Evolutionary conservation across 2,888 invertebrate genomes (phyloP).

Genomic region (Agriotes lineatus): DNA sequence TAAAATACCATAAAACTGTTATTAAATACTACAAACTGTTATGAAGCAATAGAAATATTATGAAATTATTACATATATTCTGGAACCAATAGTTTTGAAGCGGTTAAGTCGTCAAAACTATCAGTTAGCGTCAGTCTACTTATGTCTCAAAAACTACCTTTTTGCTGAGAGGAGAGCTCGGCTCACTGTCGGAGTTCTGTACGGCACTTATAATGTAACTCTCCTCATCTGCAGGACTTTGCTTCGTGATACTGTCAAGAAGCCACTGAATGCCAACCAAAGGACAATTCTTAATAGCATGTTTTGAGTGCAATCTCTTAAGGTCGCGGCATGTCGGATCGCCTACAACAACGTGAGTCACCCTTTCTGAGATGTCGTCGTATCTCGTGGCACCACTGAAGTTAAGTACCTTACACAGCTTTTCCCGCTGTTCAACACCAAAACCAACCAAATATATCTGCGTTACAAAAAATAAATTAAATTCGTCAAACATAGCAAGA

Average conservation of each 20-base stretch:
- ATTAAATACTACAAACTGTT: too few relatives aligned
- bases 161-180: slow-evolving; percentile 72
- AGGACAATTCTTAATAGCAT: slow-evolving; percentile 55
- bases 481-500: not conserved
- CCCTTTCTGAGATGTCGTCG: slow-evolving; percentile 79
- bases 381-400: slow-evolving; percentile 87
- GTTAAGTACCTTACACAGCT: slow-evolving; percentile 77
- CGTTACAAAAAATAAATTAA: slow-evolving; percentile 10
- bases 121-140: too few relatives aligned
- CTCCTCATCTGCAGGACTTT: slow-evolving; percentile 72
- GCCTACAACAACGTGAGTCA: slow-evolving; percentile 86
- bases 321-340: slow-evolving; percentile 69
- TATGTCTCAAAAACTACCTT: slow-evolving; percentile 61
- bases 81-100: too few relatives aligned
- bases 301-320: slow-evolving; percentile 56
- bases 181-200: slow-evolving; percentile 44
- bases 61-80: too few relatives aligned
- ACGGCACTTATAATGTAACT: slow-evolving; percentile 54
- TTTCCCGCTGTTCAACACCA: slow-evolving; percentile 72
- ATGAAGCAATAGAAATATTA: too few relatives aligned
- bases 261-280: slow-evolving; percentile 83
- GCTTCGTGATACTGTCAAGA: slow-evolving; percentile 76
- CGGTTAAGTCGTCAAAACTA: too few relatives aligned
- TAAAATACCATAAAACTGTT: too few relatives aligned
- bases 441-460: slow-evolving; percentile 81